phyloP scores from a whole-genome alignment of 2,797 vertebrate species.

The Vultur gryphus region DNA sequence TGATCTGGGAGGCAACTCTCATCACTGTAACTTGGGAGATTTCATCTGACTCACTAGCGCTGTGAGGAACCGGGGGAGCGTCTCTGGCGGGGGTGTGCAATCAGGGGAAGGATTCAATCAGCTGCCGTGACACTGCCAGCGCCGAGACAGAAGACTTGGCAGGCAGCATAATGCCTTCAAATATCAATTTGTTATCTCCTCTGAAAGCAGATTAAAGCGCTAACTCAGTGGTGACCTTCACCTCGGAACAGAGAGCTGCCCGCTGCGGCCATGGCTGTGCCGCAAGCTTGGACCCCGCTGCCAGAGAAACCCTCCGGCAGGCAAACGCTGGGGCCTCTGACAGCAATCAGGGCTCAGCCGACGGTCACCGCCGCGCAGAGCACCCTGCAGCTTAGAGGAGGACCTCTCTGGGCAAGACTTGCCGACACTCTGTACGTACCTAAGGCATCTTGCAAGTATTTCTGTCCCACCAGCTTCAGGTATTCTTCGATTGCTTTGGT shows the following conservation, averaged over 20 bases:
- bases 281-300: accelerated
- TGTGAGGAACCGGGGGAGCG: not conserved
- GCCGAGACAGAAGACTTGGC: not conserved
- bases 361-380: accelerated
- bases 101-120: not conserved
- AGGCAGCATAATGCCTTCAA: not conserved
- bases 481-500: slow-evolving; percentile 99
- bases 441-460: slow-evolving; percentile 96
- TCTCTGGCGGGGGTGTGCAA: not conserved
- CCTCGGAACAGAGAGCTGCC: not conserved
- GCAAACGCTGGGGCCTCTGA: not conserved
- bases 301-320: not conserved
- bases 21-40: not conserved
- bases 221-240: not conserved
- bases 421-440: slow-evolving; percentile 76
- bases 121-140: accelerated
- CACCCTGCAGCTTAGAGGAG: not conserved
- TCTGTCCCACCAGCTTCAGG: slow-evolving; percentile 98
- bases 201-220: not conserved
- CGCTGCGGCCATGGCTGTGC: accelerated
- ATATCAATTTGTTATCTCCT: not conserved
- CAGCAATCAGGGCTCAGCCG: not conserved
- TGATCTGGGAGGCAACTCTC: not conserved
- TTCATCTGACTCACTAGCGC: not conserved
- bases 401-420: accelerated